Percentiles rank a stretch among this genome's conserved stretches.
These are phyloP conservation scores for Neolamprologus ventralis DNA, from an alignment of 2,113 vertebrate genomes.

Conservation along the genomic window DNA sequence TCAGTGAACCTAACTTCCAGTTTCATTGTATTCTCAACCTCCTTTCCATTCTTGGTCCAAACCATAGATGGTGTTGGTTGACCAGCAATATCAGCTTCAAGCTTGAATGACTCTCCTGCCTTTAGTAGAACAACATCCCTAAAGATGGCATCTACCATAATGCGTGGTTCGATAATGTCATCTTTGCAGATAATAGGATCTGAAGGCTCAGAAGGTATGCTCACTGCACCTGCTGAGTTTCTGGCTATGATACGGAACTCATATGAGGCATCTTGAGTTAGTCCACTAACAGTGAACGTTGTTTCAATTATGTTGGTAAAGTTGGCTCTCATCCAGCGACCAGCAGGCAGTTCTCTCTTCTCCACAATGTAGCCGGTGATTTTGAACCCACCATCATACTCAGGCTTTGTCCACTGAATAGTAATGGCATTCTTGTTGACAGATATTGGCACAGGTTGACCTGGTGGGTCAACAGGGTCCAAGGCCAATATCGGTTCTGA, in stretches of 20 bases:
- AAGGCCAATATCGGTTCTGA: slow-evolving; percentile 88
- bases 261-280: slow-evolving; percentile 89
- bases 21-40: slow-evolving; percentile 87
- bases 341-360: slow-evolving; percentile 88
- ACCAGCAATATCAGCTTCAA: slow-evolving; percentile 92
- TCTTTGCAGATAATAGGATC: slow-evolving; percentile 92
- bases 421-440: slow-evolving; percentile 89
- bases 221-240: slow-evolving; percentile 90
- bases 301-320: slow-evolving; percentile 97
- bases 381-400: slow-evolving; percentile 97
- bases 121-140: slow-evolving; percentile 86
- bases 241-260: slow-evolving; percentile 92
- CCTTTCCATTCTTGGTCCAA: slow-evolving; percentile 95
- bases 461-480: slow-evolving; percentile 93
- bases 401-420: slow-evolving; percentile 92
- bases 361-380: slow-evolving; percentile 95
- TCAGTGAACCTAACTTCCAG: slow-evolving; percentile 86
- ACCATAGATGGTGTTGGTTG: slow-evolving; percentile 87
- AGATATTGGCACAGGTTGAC: slow-evolving; percentile 83
- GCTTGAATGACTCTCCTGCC: slow-evolving; percentile 89
- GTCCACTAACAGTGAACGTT: slow-evolving; percentile 90
- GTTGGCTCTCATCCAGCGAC: slow-evolving; percentile 94
- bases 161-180: slow-evolving; percentile 89
- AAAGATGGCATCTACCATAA: slow-evolving; percentile 91
- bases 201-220: slow-evolving; percentile 88